These are phyloP conservation scores for Meriones unguiculatus DNA, from an alignment of 2,113 vertebrate genomes.

Conservation along the genomic window DNA sequence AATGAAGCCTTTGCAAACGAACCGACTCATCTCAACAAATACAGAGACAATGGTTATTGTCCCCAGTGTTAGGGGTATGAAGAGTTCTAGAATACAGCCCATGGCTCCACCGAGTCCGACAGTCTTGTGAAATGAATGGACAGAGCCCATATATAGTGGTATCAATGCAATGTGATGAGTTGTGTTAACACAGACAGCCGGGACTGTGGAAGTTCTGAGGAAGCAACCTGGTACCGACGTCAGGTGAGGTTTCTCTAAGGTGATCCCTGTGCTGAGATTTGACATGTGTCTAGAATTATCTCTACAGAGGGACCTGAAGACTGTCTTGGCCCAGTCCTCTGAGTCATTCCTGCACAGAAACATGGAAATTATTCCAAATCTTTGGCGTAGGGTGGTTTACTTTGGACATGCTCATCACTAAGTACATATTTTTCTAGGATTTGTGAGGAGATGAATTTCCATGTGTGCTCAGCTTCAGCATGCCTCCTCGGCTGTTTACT, in stretches of 20 bases:
- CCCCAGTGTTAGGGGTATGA: background rate
- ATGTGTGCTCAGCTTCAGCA: conserved; percentile 55
- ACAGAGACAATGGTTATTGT: background rate
- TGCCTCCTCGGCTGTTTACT: conserved; percentile 73
- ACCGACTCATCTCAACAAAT: background rate
- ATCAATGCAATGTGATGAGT: background rate
- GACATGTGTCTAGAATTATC: background rate
- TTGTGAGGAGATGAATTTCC: conserved; percentile 76
- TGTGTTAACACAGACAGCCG: background rate
- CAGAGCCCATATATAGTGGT: background rate
- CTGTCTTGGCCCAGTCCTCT: background rate
- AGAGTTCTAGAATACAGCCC: background rate
- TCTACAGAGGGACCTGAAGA: background rate
- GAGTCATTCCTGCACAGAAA: conserved; percentile 24
- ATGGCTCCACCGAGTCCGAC: background rate
- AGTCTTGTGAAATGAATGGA: background rate
- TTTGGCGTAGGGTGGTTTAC: conserved; percentile 69
- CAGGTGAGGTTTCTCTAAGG: background rate
- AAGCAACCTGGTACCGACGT: background rate
- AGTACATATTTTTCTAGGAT: conserved; percentile 79
- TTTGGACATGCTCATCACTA: conserved; percentile 67
- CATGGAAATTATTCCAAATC: conserved; percentile 48
- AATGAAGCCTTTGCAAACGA: background rate
- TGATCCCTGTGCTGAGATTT: background rate
- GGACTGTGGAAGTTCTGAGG: background rate